Evolutionary conservation across 2,888 invertebrate genomes (phyloP).

Genomic region (Tyria jacobaeae): DNA sequence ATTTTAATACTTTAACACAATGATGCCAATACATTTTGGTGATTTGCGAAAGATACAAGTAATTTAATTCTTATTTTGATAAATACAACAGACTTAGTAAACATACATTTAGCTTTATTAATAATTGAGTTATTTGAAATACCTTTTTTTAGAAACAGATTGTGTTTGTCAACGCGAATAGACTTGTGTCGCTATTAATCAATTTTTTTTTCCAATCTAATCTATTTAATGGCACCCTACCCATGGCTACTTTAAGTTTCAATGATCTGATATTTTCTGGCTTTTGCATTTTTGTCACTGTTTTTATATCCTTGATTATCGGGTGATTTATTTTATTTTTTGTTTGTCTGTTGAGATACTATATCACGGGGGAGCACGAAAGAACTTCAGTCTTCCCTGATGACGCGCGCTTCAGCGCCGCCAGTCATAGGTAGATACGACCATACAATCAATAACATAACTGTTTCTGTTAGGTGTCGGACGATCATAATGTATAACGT

Average conservation of each 20-base stretch:
- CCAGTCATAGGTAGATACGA: conserved; percentile 83
- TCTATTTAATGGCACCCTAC: conserved; percentile 64
- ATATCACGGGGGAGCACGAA: conserved; percentile 86
- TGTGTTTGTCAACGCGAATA: conserved; percentile 62
- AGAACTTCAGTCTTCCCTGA: conserved; percentile 83
- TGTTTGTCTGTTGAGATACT: conserved; percentile 85
- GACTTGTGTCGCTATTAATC: conserved; percentile 65
- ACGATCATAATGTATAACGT: conserved; percentile 34
- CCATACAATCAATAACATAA: conserved; percentile 57
- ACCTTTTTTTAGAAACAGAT: conserved; percentile 71
- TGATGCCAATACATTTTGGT: background rate
- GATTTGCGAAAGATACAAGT: conserved; percentile 34
- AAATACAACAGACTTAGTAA: background rate
- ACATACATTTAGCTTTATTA: background rate
- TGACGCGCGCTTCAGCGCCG: conserved; percentile 83
- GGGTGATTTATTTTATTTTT: conserved; percentile 76
- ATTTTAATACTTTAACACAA: conserved; percentile 8
- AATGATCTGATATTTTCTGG: conserved; percentile 30
- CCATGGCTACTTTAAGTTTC: conserved; percentile 27
- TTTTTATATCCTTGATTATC: conserved; percentile 51
- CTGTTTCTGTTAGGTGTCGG: conserved; percentile 23
- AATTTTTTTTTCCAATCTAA: conserved; percentile 63
- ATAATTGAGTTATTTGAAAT: conserved; percentile 43
- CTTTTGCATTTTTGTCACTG: conserved; percentile 47
- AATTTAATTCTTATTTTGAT: background rate